These are phyloP conservation scores for Subacronicta megacephala DNA, from an alignment of 2,888 invertebrate genomes.

Conservation along the genomic window DNA sequence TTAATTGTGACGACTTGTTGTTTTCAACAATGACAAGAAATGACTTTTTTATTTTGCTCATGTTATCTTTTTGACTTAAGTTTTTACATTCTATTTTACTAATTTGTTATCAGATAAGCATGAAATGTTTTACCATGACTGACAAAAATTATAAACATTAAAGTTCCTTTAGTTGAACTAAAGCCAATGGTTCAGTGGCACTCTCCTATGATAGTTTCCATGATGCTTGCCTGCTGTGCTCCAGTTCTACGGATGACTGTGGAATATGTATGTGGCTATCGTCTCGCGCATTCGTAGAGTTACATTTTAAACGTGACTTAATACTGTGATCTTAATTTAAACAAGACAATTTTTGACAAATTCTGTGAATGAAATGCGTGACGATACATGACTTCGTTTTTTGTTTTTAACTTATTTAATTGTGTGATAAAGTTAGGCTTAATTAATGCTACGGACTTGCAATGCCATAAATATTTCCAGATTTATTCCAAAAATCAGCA, in stretches of 20 bases:
- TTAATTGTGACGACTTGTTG: slow-evolving; percentile 47
- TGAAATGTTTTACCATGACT: slow-evolving; percentile 59
- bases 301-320: slow-evolving; percentile 87
- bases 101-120: slow-evolving; percentile 55
- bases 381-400: slow-evolving; percentile 77
- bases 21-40: slow-evolving; percentile 48
- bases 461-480: slow-evolving; percentile 83
- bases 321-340: slow-evolving; percentile 90
- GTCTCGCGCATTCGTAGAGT: slow-evolving; percentile 84
- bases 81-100: slow-evolving; percentile 58
- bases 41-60: slow-evolving; percentile 53
- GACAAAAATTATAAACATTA: slow-evolving; percentile 53
- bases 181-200: slow-evolving; percentile 74
- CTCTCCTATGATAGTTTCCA: slow-evolving; percentile 70
- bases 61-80: slow-evolving; percentile 59
- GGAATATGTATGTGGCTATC: slow-evolving; percentile 85
- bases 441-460: slow-evolving; percentile 77
- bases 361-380: slow-evolving; percentile 81
- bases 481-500: slow-evolving; percentile 83
- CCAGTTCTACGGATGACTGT: slow-evolving; percentile 84
- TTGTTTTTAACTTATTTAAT: slow-evolving; percentile 83
- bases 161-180: slow-evolving; percentile 64
- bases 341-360: slow-evolving; percentile 85
- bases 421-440: slow-evolving; percentile 86
- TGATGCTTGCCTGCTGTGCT: slow-evolving; percentile 75